Evolutionary conservation across 2,888 invertebrate species (phyloP), one percentile per base, ranked within the genome.

Genomic region (Homarus gammarus): DNA sequence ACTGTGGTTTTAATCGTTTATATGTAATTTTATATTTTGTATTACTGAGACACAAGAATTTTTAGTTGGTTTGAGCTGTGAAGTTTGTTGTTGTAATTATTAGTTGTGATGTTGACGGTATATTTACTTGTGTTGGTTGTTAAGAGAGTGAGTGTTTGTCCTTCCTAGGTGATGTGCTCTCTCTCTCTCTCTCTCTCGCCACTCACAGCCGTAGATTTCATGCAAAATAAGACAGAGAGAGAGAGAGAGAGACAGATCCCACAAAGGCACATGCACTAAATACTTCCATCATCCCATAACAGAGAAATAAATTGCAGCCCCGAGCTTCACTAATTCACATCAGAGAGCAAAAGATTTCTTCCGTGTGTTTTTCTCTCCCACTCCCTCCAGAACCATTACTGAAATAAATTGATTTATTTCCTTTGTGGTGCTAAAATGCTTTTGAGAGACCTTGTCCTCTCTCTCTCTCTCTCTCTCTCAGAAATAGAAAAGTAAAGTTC

Each of bases 151-250:
- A n/a, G n/a, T n/a, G n/a, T n/a, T n/a, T n/a, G n/a, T n/a, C n/a
- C n/a, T n/a, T n/a, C n/a, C n/a, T n/a, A n/a, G n/a, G n/a, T n/a
- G n/a, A n/a, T n/a, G n/a, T n/a, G n/a, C 72, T 72, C 72, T 72
- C 72, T 72, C 72, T 72, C 72, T 72, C 72, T 72, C 72, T 72
- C 40, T 73, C 38, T 36, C 10, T 49, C 49, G 49, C 10, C 49
- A 49, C 8, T 49, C 49, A 49, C 12, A 56, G 3, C 22, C 56
- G 56, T 56, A 56, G 3, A 18, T 5, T 56, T 56, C 12, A 22
- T 12, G n/a, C 22, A 56, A 56, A 49, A 56, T 56, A 56, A 22
- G n/a, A n/a, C n/a, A n/a, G 18, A 56, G 56, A 15, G 22, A 44
- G 5, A 44, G 12, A 56, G 22, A n/a, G 22, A 56, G 12, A 49